Conservation (phyloP, 2,113 vertebrate genomes). For the Brachypodius melanocephalos region DNA sequence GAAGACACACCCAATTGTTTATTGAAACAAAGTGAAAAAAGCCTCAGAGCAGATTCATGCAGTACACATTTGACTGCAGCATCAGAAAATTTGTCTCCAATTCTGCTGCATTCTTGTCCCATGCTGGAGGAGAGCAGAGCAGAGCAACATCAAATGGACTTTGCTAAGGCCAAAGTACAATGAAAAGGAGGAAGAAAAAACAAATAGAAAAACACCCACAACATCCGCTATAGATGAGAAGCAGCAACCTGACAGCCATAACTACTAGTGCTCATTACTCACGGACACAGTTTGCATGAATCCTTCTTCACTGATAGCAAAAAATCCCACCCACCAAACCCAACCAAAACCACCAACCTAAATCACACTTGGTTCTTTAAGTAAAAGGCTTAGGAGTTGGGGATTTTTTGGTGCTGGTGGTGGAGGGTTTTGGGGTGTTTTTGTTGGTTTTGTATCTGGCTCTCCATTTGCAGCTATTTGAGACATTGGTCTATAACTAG, state of each 20-base stretch:
- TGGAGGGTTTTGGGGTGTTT: not conserved
- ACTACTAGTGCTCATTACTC: not conserved
- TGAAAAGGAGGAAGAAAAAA: not conserved
- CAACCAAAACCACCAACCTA: not conserved
- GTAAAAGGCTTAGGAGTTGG: not conserved
- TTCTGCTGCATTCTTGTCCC: rapidly evolving
- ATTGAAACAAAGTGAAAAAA: not conserved
- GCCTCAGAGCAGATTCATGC: not conserved
- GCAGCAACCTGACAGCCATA: not conserved
- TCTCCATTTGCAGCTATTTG: not conserved
- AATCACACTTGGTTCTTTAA: not conserved
- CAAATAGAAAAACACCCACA: not conserved
- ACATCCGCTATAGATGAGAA: not conserved
- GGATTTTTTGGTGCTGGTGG: not conserved
- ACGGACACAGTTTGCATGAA: rapidly evolving
- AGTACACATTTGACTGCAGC: too few species aligned
- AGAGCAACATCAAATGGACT: rapidly evolving
- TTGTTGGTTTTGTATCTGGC: not conserved
- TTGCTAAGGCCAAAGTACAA: not conserved
- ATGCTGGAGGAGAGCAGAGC: not conserved
- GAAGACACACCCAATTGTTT: not conserved
- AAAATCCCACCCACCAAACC: not conserved
- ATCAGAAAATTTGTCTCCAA: not conserved
- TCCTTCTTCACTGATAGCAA: not conserved
- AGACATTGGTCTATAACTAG: not conserved